phyloP scores from a whole-genome alignment of 2,113 vertebrate species.

The Bombycilla garrulus region DNA sequence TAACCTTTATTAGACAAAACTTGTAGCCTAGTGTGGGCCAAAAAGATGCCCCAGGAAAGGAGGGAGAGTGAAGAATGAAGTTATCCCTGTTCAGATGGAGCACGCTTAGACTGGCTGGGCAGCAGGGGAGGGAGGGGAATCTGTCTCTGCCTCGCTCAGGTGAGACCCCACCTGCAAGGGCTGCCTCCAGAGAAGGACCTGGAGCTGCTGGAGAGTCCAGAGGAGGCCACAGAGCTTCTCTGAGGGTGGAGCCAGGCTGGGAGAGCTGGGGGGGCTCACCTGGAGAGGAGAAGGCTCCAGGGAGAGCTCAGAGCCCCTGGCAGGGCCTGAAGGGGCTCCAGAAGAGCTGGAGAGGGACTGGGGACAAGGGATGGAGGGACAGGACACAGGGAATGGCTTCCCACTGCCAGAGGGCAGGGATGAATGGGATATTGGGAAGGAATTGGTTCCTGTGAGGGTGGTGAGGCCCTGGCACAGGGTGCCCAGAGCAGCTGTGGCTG shows the following conservation, averaged over 20 bases:
- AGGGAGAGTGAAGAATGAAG: neutral
- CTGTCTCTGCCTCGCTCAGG: neutral
- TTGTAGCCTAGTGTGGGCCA: neutral
- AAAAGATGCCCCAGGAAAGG: neutral
- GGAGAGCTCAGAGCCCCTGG: fast-evolving
- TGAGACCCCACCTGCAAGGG: neutral
- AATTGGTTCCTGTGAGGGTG: fast-evolving
- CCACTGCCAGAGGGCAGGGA: fast-evolving
- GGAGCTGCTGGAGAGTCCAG: neutral
- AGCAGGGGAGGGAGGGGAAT: neutral
- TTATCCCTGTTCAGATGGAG: neutral
- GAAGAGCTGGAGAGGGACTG: neutral
- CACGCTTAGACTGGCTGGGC: neutral
- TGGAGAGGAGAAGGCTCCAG: neutral
- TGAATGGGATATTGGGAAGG: neutral
- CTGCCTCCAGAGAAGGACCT: neutral
- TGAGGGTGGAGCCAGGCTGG: neutral
- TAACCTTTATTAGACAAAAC: neutral
- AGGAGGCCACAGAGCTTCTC: fast-evolving
- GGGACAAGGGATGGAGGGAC: too few species aligned
- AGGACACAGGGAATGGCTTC: neutral
- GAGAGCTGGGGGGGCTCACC: neutral
- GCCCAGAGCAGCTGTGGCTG: neutral
- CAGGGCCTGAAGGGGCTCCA: neutral
- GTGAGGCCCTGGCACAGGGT: fast-evolving